Base-by-base conservation (phyloP, 2,113 vertebrate species). In the Apodemus speciosus region DNA sequence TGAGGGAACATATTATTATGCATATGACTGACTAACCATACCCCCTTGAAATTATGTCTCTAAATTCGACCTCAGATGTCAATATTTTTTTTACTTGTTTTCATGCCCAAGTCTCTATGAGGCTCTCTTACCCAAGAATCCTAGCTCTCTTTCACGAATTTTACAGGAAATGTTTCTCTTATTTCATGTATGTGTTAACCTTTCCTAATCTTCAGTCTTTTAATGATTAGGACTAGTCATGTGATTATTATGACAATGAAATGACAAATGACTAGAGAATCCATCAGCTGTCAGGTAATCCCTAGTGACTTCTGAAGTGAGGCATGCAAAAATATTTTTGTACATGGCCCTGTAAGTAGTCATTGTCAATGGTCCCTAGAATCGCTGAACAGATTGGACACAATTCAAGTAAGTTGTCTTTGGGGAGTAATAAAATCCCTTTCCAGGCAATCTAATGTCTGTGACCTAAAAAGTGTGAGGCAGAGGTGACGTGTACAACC, bases 261-360 rank as follows among this genome's bases (percentile, higher is more conserved):
- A 95, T 97, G 91, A 96, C 91, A 96, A 97, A 96, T 95, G 84
- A 94, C 96, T 93, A 56, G 95, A 97, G 91, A 95, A 94, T 95
- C 86, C 86, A 96, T 92, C 97, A 97, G 93, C 89, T 97, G 75
- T 96, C 93, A 93, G 81, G 89, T 97, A 92, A 89, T 95, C 18
- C 86, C 71, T 92, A 95, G 96, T 95, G 84, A 73, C 92, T 92
- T 85, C 73, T 96, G 75, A 96, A 93, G 85, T 95, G 86, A 96
- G 88, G 75, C 92, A 60, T 93, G 85, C 88, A 93, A 95, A 95
- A 91, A 53, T 16, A 0, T 77, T 66, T 95, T 97, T 97, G 76
- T 93, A 93, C 96, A 90, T 92, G 90, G 30, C 83, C 95, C 35
- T 92, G 60, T 76, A 97, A 94, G 73, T 94, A 92, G 72, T 93